phyloP scores from a whole-genome alignment of 2,113 vertebrate species.

The Chaenocephalus aceratus region DNA sequence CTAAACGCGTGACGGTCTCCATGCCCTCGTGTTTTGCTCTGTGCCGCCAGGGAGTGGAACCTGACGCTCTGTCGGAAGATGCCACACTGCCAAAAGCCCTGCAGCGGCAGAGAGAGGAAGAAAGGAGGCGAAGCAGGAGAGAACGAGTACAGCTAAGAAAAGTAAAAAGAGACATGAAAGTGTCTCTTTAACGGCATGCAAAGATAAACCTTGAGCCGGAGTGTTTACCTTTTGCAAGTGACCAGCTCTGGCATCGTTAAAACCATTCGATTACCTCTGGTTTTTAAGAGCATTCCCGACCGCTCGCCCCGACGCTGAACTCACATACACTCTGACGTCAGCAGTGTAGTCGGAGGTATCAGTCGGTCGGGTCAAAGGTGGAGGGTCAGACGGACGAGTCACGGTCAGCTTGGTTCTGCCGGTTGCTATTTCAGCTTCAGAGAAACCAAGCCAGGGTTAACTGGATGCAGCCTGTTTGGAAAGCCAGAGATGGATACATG shows the following conservation, averaged over 20 bases:
- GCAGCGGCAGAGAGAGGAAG: conserved; percentile 51
- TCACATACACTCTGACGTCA: conserved; percentile 31
- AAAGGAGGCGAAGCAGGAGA: conserved; percentile 24
- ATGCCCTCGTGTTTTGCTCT: conserved; percentile 73
- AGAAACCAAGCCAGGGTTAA: conserved; percentile 69
- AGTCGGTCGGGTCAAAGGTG: conserved; percentile 34
- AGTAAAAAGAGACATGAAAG: conserved; percentile 17
- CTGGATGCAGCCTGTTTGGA: conserved; percentile 67
- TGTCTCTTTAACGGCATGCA: background rate
- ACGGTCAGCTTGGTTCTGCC: conserved; percentile 61
- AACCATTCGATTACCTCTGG: conserved; percentile 46
- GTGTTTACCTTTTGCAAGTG: conserved; percentile 32
- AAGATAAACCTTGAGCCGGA: conserved; percentile 31
- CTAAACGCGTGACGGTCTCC: conserved; percentile 22
- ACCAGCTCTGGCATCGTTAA: conserved; percentile 29
- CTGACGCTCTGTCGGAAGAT: conserved; percentile 64
- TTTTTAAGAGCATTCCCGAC: conserved; percentile 50
- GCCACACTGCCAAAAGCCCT: conserved; percentile 73
- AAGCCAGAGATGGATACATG: conserved; percentile 57
- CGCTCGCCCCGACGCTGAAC: conserved; percentile 22
- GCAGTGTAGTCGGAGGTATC: conserved; percentile 13
- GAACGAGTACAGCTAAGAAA: conserved; percentile 15
- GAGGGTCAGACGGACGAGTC: conserved; percentile 58
- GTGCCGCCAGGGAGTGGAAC: conserved; percentile 74
- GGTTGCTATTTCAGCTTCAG: conserved; percentile 70